phyloP scores from a whole-genome alignment of 1,140 invertebrate genomes.

The Apis dorsata region DNA sequence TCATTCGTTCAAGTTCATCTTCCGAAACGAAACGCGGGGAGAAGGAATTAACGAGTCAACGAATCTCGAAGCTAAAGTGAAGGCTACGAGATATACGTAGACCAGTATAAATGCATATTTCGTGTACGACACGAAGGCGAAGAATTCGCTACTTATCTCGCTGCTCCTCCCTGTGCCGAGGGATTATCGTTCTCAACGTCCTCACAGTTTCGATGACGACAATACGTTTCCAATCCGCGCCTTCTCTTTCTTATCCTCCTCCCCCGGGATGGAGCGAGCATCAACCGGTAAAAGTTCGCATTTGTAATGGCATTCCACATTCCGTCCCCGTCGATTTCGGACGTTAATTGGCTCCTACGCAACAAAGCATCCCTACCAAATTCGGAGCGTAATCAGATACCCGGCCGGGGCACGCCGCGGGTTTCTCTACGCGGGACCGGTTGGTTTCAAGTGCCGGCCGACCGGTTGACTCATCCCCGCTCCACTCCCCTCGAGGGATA shows the following conservation, averaged over 20 bases:
- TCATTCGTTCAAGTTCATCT: not conserved
- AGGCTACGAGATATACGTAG: not conserved
- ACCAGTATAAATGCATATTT: slow-evolving; percentile 50
- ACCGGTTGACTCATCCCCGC: slow-evolving; percentile 60
- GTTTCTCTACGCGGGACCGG: slow-evolving; percentile 53
- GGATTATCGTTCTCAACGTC: slow-evolving; percentile 29
- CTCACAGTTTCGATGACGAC: not conserved
- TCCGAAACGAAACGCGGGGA: too few relatives aligned
- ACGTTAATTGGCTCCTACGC: slow-evolving; percentile 46
- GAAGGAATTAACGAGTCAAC: not conserved
- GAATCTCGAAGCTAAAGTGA: too few relatives aligned
- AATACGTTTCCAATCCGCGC: not conserved
- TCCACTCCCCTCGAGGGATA: slow-evolving; percentile 27
- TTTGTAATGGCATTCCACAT: slow-evolving; percentile 35
- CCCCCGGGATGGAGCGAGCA: not conserved
- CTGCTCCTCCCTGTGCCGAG: not conserved
- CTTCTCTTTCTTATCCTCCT: slow-evolving; percentile 11
- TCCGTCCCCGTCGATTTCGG: slow-evolving; percentile 33
- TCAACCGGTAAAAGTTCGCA: not conserved
- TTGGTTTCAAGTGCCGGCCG: slow-evolving; percentile 27
- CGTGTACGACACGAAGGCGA: slow-evolving; percentile 41
- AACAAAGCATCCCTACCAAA: slow-evolving; percentile 23
- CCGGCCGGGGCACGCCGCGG: slow-evolving; percentile 27
- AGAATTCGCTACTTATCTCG: slow-evolving; percentile 60
- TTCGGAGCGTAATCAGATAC: slow-evolving; percentile 58